Base-by-base conservation (phyloP, 2,797 vertebrate genomes). In the Gallinago nigripennis region DNA sequence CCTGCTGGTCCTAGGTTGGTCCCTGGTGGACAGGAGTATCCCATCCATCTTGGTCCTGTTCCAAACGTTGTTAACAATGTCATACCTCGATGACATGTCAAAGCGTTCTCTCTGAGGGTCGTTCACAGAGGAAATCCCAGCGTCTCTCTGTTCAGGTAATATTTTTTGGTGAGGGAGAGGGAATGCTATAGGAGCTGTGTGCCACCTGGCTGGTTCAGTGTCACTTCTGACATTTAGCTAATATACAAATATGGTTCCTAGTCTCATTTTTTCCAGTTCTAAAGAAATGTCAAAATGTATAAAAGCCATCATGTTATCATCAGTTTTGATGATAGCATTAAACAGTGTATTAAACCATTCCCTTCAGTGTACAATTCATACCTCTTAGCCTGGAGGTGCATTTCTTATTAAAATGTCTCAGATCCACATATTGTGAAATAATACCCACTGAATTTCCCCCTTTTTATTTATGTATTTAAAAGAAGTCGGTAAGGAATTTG, bases 381-480 rank as follows among this genome's bases (percentile, higher is more conserved):
- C 63, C 35, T 96, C 61, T 96, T 95, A 94, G 86, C 92, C 90
- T 90, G 64, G 72, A 96, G 88, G 68, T 90, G 45, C 81, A 45
- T 89, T 95, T 97, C 91, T 96, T 96, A 96, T 95, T 97, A 97
- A 96, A 97, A 94, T 82, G 23, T 94, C 39, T 95, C 60, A 82
- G 57, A 92, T 97, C 19, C 66, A 60, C 51, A 60, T 93, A 88
- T 90, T 91, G 88, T 80, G 66, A 95, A 96, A 96, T 95, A 90
- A 82, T 69, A 97, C 66, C 57, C 66, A 86, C 35, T 90, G 83
- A 90, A 84, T 87, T 92, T 92, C 17, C 15, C 73, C 33, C 48
- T 82, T 79, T 72, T 86, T 72, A 89, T 95, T 96, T 97, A 95
- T 91, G 88, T 96, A 64, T 95, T 85, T 94, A 88, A 70, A 95